A percentile compares a stretch with the other conserved stretches of the same genome.
Evolutionary conservation across 2,888 invertebrate genomes (phyloP).

Genomic region (Artemia sinica): DNA sequence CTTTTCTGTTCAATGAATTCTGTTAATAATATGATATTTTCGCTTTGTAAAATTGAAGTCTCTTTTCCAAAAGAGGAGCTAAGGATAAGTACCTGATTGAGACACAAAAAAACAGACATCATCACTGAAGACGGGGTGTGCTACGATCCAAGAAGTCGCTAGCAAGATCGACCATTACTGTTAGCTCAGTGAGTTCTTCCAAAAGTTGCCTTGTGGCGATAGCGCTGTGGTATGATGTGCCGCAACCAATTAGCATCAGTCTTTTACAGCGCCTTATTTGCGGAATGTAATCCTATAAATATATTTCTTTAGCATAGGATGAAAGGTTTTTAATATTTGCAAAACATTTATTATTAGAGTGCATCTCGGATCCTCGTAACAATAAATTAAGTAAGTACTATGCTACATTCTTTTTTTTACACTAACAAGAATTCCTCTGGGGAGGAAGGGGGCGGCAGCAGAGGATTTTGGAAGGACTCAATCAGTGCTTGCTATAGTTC

Average conservation of each 20-base stretch:
- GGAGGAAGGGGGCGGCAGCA: no score
- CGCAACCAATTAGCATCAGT: conserved; percentile 92
- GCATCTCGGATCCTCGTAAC: no score
- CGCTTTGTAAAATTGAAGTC: conserved; percentile 15
- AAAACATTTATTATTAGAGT: no score
- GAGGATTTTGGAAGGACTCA: no score
- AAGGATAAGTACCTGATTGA: conserved; percentile 55
- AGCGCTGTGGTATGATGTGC: conserved; percentile 96
- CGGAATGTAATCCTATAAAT: conserved; percentile 62
- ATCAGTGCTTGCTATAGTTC: no score
- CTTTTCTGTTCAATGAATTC: not conserved
- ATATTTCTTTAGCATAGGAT: not conserved
- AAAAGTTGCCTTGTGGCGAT: conserved; percentile 88
- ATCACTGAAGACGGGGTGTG: conserved; percentile 95
- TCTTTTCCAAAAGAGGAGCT: no score
- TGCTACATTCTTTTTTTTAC: no score
- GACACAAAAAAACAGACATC: conserved; percentile 99
- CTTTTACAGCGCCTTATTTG: conserved; percentile 93
- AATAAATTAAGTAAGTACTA: no score
- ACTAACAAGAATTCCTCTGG: no score
- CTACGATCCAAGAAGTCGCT: conserved; percentile 94
- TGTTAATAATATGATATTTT: conserved; percentile 5
- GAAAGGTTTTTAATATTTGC: no score
- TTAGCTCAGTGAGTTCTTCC: conserved; percentile 93
- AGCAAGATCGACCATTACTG: conserved; percentile 96